Conservation (phyloP, 2,113 vertebrate species). For the Dicaeum eximium region DNA sequence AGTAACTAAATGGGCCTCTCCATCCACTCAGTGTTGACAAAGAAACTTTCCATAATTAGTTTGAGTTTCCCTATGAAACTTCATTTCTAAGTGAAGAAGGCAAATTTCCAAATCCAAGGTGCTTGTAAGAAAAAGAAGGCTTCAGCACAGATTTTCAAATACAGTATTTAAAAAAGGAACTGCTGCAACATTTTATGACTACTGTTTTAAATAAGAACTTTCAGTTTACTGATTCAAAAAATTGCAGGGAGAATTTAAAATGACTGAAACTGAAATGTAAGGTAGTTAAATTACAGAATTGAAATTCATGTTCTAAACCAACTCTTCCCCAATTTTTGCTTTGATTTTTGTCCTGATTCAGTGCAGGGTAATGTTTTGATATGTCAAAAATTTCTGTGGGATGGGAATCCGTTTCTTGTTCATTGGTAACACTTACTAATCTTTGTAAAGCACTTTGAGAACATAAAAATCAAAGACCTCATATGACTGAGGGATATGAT, state of each 20-base stretch:
- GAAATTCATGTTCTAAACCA: background rate
- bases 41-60: background rate
- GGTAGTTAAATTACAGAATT: background rate
- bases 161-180: background rate
- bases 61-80: background rate
- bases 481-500: background rate
- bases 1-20: background rate
- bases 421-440: background rate
- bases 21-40: background rate
- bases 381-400: slow-evolving; percentile 5
- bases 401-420: slow-evolving; percentile 30
- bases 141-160: background rate
- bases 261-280: background rate
- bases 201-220: background rate
- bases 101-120: background rate
- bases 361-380: slow-evolving; percentile 31
- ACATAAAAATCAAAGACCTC: background rate
- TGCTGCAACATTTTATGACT: background rate
- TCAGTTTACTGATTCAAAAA: background rate
- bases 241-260: background rate
- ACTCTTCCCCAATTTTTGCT: background rate
- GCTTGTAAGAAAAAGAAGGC: background rate
- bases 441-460: slow-evolving; percentile 17
- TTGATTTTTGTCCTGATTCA: slow-evolving; percentile 20
- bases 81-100: background rate